phyloP scores from a whole-genome alignment of 1,140 invertebrate genomes.

The Eueides isabella region DNA sequence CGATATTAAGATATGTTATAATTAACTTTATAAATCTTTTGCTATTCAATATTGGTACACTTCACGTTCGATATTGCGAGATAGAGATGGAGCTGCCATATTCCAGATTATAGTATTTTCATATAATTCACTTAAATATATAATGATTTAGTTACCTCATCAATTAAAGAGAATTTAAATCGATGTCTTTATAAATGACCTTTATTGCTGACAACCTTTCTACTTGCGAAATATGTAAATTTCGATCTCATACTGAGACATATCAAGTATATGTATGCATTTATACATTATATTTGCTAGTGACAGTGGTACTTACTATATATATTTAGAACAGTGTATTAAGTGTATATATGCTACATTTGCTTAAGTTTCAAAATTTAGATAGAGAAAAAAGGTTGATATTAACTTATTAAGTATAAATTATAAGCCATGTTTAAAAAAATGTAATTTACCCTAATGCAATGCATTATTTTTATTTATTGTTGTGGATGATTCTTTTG shows the following conservation, averaged over 20 bases:
- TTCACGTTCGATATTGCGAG: slow-evolving; percentile 8
- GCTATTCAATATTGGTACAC: slow-evolving; percentile 6
- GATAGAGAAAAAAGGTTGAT: no score
- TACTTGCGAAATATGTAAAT: slow-evolving; percentile 19
- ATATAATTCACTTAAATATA: slow-evolving; percentile 20
- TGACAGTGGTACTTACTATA: slow-evolving; percentile 7
- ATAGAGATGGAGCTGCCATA: slow-evolving; percentile 38
- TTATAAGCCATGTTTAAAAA: no score
- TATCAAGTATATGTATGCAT: slow-evolving; percentile 3
- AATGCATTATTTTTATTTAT: background rate
- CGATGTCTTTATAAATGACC: slow-evolving; percentile 21
- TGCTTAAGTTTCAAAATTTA: background rate
- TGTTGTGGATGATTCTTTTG: background rate
- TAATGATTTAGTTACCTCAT: slow-evolving; percentile 36
- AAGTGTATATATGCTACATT: background rate
- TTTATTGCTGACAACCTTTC: slow-evolving; percentile 12
- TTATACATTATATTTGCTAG: slow-evolving; percentile 4
- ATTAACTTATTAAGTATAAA: no score
- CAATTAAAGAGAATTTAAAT: slow-evolving; percentile 25
- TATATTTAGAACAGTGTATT: slow-evolving; percentile 19
- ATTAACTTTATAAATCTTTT: background rate
- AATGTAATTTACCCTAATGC: background rate
- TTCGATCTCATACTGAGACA: slow-evolving; percentile 8
- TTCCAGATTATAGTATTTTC: slow-evolving; percentile 33
- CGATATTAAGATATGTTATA: background rate